Percentiles rank a stretch among this genome's conserved stretches.
These are phyloP conservation scores for Leptopilina myrica DNA, from an alignment of 2,888 invertebrate genomes.

Conservation along the genomic window DNA sequence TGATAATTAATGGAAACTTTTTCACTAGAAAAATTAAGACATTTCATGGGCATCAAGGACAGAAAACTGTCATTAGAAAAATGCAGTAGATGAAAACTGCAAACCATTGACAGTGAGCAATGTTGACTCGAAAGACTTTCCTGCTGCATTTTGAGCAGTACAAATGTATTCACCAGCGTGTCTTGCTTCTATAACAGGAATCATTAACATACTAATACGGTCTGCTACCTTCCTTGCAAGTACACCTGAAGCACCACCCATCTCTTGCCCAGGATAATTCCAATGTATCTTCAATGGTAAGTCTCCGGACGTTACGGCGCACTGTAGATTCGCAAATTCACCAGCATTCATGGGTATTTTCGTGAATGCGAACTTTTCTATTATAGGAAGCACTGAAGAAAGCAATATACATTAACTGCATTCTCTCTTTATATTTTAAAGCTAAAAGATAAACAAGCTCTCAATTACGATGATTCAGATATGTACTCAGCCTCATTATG, in stretches of 20 bases:
- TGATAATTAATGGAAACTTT: too few species aligned
- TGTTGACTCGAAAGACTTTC: constrained; percentile 74
- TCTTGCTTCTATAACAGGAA: constrained; percentile 81
- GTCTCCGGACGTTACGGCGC: constrained; percentile 83
- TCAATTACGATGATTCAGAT: too few species aligned
- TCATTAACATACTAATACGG: constrained; percentile 83
- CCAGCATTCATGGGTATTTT: constrained; percentile 79
- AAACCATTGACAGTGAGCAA: constrained; percentile 77
- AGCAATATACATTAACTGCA: constrained; percentile 62
- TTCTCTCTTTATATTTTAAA: constrained; percentile 43
- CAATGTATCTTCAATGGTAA: constrained; percentile 86
- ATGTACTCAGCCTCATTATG: too few species aligned
- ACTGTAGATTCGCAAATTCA: constrained; percentile 80
- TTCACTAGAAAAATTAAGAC: too few species aligned
- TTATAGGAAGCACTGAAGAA: constrained; percentile 72
- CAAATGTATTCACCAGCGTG: constrained; percentile 78
- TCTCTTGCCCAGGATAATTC: constrained; percentile 78
- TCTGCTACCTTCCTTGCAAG: constrained; percentile 75
- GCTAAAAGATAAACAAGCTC: too few species aligned
- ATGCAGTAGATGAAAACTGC: constrained; percentile 54
- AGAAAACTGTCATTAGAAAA: constrained; percentile 41
- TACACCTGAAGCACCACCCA: constrained; percentile 74
- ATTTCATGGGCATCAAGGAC: constrained; percentile 45
- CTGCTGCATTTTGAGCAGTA: constrained; percentile 76
- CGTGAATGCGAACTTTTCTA: constrained; percentile 74